Evolutionary conservation across 2,113 vertebrate genomes (phyloP).

Genomic region (Macquaria ambigua): DNA sequence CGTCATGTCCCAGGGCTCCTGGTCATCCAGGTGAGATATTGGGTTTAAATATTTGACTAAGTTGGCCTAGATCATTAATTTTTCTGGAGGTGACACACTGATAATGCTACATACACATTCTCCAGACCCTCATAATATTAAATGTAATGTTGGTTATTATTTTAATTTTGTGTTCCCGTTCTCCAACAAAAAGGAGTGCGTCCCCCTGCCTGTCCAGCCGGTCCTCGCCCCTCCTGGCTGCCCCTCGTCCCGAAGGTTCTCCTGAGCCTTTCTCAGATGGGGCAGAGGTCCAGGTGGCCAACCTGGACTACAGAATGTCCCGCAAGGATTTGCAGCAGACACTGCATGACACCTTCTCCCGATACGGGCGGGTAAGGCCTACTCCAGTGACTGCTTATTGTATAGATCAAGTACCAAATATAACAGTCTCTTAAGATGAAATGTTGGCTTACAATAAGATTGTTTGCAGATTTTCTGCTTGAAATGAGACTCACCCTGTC

Average conservation of each 20-base stretch:
- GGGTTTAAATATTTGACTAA: background rate
- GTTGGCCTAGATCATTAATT: background rate
- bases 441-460: background rate
- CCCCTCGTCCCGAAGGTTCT: conserved; percentile 77
- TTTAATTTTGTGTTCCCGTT: background rate
- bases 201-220: conserved; percentile 92
- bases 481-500: background rate
- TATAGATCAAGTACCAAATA: background rate
- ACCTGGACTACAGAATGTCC: conserved; percentile 95
- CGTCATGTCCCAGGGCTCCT: conserved; percentile 88
- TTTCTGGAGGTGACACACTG: background rate
- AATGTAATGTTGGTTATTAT: background rate
- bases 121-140: fast-evolving
- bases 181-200: conserved; percentile 81
- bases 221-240: conserved; percentile 87
- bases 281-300: conserved; percentile 92
- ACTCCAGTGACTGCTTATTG: background rate
- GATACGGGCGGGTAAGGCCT: conserved; percentile 90
- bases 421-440: background rate
- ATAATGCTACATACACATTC: background rate
- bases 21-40: conserved; percentile 90
- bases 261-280: conserved; percentile 92
- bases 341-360: conserved; percentile 90
- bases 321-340: conserved; percentile 95
- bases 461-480: background rate